Evolutionary conservation across 2,113 vertebrate species (phyloP), one percentile per base, ranked within the genome.

Genomic region (Miniopterus natalensis): DNA sequence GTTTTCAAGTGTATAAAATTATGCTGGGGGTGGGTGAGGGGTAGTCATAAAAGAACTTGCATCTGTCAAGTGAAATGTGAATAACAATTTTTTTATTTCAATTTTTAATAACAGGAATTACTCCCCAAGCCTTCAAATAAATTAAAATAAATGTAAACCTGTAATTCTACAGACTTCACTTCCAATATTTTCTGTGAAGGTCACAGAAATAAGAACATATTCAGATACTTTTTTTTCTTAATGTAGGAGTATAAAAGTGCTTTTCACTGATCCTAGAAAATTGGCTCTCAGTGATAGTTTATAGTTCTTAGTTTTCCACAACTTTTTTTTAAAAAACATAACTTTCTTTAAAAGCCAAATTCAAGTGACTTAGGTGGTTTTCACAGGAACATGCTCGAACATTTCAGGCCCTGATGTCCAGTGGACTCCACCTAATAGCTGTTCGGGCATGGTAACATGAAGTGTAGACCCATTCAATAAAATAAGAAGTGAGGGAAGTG

Each of bases 221-320:
- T 97, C 94, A 96, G 88, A 70, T 91, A 57, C 45, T 42, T 94
- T 90, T 92, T 93, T 94, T 89, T 73, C 92, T 92, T 94, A 97
- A 92, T 87, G 88, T 96, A 77, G 85, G 90, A 92, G 49, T 95
- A 97, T 95, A 94, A 97, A 95, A 96, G 96, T 97, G 90, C 96
- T 97, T 97, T 98, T 96, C 94, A 96, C 73, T 88, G 81, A 97
- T 95, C 68, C 73, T 92, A 97, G 74, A 96, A 94, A 97, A 98
- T 90, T 95, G 93, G 92, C 79, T 94, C 92, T 98, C 81, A 79
- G 92, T 74, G 90, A 96, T 88, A 95, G n/a, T 78, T 79, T 95
- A 77, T 77, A 97, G 92, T 66, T 96, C 75, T 96, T 73, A 81
- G 92, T 95, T 96, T 95, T 25, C 68, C 6, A 3, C 63, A 97